Base-by-base conservation (phyloP, 1,140 invertebrate genomes). In the Zaprionus inermis region DNA sequence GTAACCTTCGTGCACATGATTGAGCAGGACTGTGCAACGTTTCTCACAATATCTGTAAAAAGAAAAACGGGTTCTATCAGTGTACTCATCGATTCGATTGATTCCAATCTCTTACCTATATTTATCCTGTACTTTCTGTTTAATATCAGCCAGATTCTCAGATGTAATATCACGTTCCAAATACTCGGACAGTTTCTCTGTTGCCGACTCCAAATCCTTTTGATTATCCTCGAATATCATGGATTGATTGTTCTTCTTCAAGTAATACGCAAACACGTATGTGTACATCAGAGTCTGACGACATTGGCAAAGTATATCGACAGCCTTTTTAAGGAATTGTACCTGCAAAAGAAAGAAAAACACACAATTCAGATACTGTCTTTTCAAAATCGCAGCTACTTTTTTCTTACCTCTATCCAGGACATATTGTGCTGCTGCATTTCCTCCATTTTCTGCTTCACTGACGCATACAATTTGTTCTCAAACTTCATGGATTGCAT, bases 361-460 rank as follows among this genome's bases (percentile, higher is more conserved):
- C 12, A 46, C 22, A 30, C 18, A 38, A 22, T n/a, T n/a, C n/a
- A n/a, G n/a, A n/a, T n/a, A n/a, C n/a, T n/a, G n/a, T n/a, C n/a
- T n/a, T n/a, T n/a, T n/a, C n/a, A n/a, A n/a, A n/a, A n/a, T n/a
- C n/a, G n/a, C n/a, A n/a, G n/a, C n/a, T n/a, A n/a, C n/a, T n/a
- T n/a, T n/a, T n/a, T n/a, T n/a, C n/a, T n/a, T 44, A 73, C 97
- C 95, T 99, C 99, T 89, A 99, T 99, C 98, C 98, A 99, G 54
- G 98, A 99, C 98, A 99, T 99, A 91, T 99, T 99, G 92, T 99
- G 98, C 86, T 99, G 98, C 91, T 99, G 98, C 98, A 99, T 99
- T 93, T 99, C 98, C 92, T 99, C 98, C 98, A 99, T 99, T 93
- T 99, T 99, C 86, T 97, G 96, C 92, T 98, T 98, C 11, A 99